phyloP scores from a whole-genome alignment of 35 echinoderm and acorn worm genomes.

The Lytechinus pictus region DNA sequence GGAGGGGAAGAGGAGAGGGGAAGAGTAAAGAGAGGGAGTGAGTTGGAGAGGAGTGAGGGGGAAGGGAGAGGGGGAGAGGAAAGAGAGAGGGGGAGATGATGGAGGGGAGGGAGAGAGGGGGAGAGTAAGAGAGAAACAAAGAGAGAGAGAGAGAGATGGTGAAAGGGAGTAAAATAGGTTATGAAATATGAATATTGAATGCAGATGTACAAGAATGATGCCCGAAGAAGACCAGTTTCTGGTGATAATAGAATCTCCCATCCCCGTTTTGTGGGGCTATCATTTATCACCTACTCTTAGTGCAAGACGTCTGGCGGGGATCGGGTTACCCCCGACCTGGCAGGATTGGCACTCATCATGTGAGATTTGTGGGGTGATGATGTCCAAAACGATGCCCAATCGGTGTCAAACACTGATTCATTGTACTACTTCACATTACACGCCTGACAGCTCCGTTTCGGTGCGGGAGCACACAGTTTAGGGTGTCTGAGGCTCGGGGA shows the following conservation, averaged over 20 bases:
- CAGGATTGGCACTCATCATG: constrained; percentile 34
- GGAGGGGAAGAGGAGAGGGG: background rate
- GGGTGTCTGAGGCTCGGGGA: background rate
- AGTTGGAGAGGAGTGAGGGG: background rate
- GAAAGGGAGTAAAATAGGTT: background rate
- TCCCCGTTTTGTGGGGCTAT: background rate
- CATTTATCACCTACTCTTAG: constrained; percentile 47
- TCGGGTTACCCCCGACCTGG: background rate
- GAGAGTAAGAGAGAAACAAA: background rate
- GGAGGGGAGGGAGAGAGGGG: background rate
- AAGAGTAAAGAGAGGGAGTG: background rate
- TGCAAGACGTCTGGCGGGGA: constrained; percentile 6
- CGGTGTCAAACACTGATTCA: constrained; percentile 17
- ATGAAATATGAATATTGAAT: background rate
- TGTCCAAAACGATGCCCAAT: constrained; percentile 18
- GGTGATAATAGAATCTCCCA: constrained; percentile 11
- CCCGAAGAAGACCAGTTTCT: background rate
- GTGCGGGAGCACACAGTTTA: background rate
- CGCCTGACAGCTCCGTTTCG: background rate
- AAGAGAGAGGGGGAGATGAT: background rate
- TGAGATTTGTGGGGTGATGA: constrained; percentile 40
- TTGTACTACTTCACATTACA: constrained; percentile 3
- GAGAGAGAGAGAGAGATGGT: background rate
- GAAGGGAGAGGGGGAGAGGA: background rate
- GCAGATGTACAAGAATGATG: background rate